These are phyloP conservation scores for Tapera naevia DNA, from an alignment of 2,797 vertebrate genomes.

Conservation along the genomic window DNA sequence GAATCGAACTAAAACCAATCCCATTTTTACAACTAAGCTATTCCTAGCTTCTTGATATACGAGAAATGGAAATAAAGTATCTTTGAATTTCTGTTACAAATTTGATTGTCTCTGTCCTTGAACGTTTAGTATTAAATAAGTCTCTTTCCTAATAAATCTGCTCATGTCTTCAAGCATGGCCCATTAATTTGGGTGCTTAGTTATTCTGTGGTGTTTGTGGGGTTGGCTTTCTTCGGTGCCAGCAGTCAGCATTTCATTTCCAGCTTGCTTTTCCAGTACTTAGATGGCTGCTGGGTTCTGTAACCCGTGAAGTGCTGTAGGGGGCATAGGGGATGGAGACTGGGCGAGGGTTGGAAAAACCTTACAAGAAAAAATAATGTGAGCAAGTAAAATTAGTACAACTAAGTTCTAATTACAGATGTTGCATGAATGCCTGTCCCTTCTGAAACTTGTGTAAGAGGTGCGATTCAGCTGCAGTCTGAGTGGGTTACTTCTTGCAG, in stretches of 20 bases:
- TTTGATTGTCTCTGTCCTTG: conserved; percentile 81
- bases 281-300: not conserved
- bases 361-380: not conserved
- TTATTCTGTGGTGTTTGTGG: conserved; percentile 22
- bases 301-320: not conserved
- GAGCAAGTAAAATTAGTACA: not conserved
- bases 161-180: conserved; percentile 73
- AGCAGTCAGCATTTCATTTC: not conserved
- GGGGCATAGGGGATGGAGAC: not conserved
- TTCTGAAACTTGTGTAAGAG: not conserved
- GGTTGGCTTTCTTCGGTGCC: not conserved
- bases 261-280: not conserved
- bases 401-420: not conserved
- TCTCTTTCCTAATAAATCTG: conserved; percentile 80
- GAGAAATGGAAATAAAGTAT: conserved; percentile 83
- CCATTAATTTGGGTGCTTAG: conserved; percentile 34
- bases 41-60: conserved; percentile 81
- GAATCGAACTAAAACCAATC: conserved; percentile 77
- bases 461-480: not conserved
- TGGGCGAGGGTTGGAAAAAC: not conserved
- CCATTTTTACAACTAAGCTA: conserved; percentile 82
- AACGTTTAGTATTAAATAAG: conserved; percentile 77
- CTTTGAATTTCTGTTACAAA: conserved; percentile 84
- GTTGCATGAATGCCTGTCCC: not conserved
- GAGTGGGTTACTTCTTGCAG: not conserved